phyloP scores from a whole-genome alignment of 2,113 vertebrate species.

The Struthidea cinerea region DNA sequence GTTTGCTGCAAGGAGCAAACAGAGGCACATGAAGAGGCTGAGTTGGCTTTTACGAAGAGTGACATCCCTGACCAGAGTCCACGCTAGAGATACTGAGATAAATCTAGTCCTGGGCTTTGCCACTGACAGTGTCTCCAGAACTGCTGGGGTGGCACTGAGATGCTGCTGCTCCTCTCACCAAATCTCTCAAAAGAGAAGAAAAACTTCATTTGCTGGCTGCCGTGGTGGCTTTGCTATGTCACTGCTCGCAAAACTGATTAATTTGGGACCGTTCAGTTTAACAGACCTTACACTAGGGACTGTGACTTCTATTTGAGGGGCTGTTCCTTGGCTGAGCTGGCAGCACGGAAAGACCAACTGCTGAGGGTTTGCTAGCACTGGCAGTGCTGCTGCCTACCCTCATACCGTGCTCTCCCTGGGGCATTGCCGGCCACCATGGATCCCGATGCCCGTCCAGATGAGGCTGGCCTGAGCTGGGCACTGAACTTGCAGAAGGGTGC shows the following conservation, averaged over 20 bases:
- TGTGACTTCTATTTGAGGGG: neutral
- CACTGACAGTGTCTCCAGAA: neutral
- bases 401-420: accelerated
- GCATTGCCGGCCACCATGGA: accelerated
- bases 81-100: neutral
- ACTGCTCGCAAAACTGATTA: neutral
- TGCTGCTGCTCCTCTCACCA: neutral
- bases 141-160: neutral
- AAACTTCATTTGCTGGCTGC: accelerated
- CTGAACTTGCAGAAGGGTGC: neutral
- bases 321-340: neutral
- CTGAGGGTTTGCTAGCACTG: neutral
- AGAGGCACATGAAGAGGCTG: neutral
- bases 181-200: neutral
- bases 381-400: accelerated
- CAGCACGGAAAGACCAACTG: accelerated
- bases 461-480: neutral
- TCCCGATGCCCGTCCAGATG: accelerated
- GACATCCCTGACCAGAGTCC: neutral
- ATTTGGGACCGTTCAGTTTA: neutral
- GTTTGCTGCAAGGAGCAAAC: neutral
- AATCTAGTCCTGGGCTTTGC: neutral
- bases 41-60: neutral
- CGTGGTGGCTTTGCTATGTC: neutral
- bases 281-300: neutral